Conservation (phyloP, 1,140 invertebrate species). For the Portunus trituberculatus region DNA sequence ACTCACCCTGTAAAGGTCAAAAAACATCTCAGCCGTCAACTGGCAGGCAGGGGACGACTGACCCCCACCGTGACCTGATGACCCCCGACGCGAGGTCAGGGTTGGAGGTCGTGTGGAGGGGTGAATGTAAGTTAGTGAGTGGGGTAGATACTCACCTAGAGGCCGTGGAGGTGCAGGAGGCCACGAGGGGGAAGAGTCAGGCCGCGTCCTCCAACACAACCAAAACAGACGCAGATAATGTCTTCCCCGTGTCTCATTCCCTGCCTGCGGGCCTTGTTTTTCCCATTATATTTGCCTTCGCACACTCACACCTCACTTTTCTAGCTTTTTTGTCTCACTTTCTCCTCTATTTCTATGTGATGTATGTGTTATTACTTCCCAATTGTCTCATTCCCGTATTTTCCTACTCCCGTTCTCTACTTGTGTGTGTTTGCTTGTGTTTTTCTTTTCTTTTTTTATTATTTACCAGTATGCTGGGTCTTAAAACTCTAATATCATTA, state of each 20-base stretch:
- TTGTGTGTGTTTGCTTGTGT: too few species aligned
- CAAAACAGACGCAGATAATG: slow-evolving; percentile 51
- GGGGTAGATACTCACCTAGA: not conserved
- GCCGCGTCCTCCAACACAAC: slow-evolving; percentile 38
- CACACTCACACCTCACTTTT: not conserved
- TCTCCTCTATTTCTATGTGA: not conserved
- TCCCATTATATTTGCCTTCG: not conserved
- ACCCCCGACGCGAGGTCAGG: not conserved
- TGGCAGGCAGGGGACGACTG: not conserved
- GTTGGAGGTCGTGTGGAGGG: not conserved
- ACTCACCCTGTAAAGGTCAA: not conserved
- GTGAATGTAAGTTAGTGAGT: not conserved
- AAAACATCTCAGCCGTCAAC: not conserved
- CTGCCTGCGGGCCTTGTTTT: not conserved
- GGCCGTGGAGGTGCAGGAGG: not conserved
- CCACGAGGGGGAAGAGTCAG: not conserved
- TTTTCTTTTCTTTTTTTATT: too few species aligned
- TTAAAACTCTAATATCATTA: too few species aligned
- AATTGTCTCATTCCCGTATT: too few species aligned
- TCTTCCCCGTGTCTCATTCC: slow-evolving; percentile 27
- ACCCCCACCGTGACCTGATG: not conserved
- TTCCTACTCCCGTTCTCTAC: too few species aligned
- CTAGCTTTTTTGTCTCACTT: not conserved
- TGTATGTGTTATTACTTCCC: too few species aligned
- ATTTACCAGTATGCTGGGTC: too few species aligned